Percentiles rank a stretch among this genome's conserved stretches.
These are phyloP conservation scores for Leptarthrus brevirostris DNA, from an alignment of 2,888 invertebrate genomes.

Conservation along the genomic window DNA sequence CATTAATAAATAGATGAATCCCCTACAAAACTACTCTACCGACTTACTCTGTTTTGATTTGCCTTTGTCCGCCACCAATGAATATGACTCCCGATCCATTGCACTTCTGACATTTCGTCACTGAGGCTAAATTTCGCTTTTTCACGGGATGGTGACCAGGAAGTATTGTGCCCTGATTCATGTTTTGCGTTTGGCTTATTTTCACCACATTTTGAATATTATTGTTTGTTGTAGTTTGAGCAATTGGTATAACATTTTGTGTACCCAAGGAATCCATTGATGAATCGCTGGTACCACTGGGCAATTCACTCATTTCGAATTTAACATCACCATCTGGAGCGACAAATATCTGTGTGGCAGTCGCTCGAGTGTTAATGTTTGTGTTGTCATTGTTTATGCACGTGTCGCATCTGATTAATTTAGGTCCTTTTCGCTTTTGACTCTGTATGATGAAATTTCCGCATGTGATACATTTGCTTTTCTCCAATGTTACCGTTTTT, in stretches of 20 bases:
- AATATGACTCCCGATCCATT: constrained; percentile 86
- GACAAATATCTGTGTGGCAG: constrained; percentile 74
- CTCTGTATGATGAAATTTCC: constrained; percentile 71
- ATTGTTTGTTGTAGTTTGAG: constrained; percentile 46
- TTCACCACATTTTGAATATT: constrained; percentile 49
- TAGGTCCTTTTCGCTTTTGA: constrained; percentile 72
- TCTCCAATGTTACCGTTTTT: constrained; percentile 69
- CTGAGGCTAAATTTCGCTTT: constrained; percentile 82
- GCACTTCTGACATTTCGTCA: constrained; percentile 89
- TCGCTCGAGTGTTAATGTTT: constrained; percentile 61
- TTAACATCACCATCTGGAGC: constrained; percentile 74
- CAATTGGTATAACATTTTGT: constrained; percentile 54
- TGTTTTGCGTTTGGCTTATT: constrained; percentile 29
- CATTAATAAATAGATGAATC: neutral
- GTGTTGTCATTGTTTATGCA: constrained; percentile 72
- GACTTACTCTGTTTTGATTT: constrained; percentile 64
- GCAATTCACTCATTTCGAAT: constrained; percentile 70
- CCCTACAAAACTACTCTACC: neutral
- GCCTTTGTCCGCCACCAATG: constrained; percentile 60
- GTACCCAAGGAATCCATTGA: constrained; percentile 62
- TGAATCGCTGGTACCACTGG: constrained; percentile 60
- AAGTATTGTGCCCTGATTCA: constrained; percentile 55
- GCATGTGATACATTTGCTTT: constrained; percentile 71
- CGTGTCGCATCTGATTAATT: constrained; percentile 72
- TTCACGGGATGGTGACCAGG: constrained; percentile 82